Evolutionary conservation across 2,113 vertebrate species (phyloP).

Genomic region (Microcebus lehilahytsara): DNA sequence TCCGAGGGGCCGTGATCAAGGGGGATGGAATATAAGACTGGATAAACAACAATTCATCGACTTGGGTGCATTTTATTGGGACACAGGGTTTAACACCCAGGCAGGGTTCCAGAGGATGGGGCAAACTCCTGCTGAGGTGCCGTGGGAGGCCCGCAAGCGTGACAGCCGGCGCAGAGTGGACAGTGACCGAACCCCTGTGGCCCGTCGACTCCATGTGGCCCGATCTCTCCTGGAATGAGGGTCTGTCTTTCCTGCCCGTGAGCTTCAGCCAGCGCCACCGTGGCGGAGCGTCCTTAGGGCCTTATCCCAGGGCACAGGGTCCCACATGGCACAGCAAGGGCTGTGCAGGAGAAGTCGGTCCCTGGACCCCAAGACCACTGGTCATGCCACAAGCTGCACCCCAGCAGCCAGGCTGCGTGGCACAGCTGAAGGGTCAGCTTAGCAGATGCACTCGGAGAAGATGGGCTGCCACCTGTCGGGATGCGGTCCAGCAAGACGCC

Average conservation of each 20-base stretch:
- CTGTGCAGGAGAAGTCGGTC: neutral
- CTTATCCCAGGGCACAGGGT: fast-evolving
- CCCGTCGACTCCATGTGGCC: no score
- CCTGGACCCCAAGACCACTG: neutral
- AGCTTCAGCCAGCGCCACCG: neutral
- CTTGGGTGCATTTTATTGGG: neutral
- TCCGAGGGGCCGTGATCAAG: neutral
- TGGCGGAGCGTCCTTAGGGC: neutral
- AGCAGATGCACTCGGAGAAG: neutral
- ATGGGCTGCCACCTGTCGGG: fast-evolving
- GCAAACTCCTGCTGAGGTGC: neutral
- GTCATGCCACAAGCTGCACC: fast-evolving
- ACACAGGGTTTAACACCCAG: neutral
- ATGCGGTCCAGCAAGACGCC: neutral
- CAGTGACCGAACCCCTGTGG: neutral
- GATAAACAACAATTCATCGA: neutral
- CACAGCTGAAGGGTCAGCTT: neutral
- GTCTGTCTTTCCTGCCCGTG: neutral
- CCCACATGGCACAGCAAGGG: neutral
- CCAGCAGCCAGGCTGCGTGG: neutral
- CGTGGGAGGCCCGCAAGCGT: neutral
- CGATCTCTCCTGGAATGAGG: no score
- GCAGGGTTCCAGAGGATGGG: neutral
- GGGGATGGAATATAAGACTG: neutral
- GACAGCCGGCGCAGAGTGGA: neutral